These are phyloP conservation scores for Nomada fucata DNA, from an alignment of 2,888 invertebrate genomes.

Conservation along the genomic window DNA sequence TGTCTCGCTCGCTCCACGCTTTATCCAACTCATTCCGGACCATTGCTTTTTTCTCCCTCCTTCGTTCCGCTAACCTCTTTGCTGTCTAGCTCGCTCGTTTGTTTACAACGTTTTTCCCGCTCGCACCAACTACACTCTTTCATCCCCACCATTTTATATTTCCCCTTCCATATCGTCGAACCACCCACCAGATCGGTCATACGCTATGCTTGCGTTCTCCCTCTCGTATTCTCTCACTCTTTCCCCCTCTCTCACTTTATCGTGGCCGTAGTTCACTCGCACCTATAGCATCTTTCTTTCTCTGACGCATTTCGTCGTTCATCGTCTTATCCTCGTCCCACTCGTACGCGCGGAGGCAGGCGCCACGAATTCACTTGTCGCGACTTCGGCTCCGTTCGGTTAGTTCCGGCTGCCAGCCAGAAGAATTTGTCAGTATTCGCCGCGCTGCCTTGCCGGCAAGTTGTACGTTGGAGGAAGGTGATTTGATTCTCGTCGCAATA, in stretches of 20 bases:
- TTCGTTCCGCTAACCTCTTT: constrained; percentile 44
- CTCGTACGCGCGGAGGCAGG: constrained; percentile 66
- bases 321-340: constrained; percentile 43
- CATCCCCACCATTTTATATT: constrained; percentile 42
- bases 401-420: constrained; percentile 65
- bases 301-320: constrained; percentile 17
- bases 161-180: constrained; percentile 50
- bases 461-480: constrained; percentile 48
- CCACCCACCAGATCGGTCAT: constrained; percentile 68
- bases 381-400: constrained; percentile 72
- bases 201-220: constrained; percentile 55
- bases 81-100: constrained; percentile 27
- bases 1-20: constrained; percentile 43
- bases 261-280: neutral
- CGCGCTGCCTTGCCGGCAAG: constrained; percentile 81
- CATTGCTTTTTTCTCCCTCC: constrained; percentile 49
- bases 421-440: constrained; percentile 80
- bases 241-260: constrained; percentile 10
- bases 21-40: constrained; percentile 49
- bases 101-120: constrained; percentile 24
- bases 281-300: constrained; percentile 7
- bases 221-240: constrained; percentile 14
- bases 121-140: constrained; percentile 26
- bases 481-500: constrained; percentile 18
- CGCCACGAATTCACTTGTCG: constrained; percentile 78